These are phyloP conservation scores for Alces alces DNA, from an alignment of 2,113 vertebrate genomes.

Conservation along the genomic window DNA sequence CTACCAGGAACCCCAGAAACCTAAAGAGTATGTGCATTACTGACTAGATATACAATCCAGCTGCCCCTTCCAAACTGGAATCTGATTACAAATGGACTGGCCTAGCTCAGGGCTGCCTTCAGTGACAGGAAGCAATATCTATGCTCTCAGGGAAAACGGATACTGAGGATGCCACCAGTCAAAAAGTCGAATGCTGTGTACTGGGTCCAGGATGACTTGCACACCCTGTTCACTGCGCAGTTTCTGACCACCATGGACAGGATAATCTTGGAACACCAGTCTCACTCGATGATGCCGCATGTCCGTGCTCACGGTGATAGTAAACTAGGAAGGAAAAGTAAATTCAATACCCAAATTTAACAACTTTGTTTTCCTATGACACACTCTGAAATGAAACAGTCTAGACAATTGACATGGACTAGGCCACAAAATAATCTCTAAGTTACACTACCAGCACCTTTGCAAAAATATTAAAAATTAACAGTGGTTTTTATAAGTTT, in stretches of 20 bases:
- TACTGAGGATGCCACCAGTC: conserved; percentile 99
- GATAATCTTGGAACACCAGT: conserved; percentile 93
- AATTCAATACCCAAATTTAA: conserved; percentile 8
- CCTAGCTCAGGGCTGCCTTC: conserved; percentile 25
- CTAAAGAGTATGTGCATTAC: conserved; percentile 66
- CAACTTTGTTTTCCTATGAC: background rate
- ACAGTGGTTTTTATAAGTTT: background rate
- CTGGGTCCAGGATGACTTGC: conserved; percentile 95
- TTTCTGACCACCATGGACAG: conserved; percentile 85
- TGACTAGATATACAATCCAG: conserved; percentile 71
- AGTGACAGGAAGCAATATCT: conserved; percentile 43
- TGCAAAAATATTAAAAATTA: conserved; percentile 5
- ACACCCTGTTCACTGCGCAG: conserved; percentile 88
- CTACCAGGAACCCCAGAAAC: conserved; percentile 68
- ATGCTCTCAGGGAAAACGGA: conserved; percentile 85
- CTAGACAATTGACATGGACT: background rate
- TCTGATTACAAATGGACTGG: conserved; percentile 57
- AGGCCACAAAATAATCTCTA: background rate
- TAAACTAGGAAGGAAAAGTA: conserved; percentile 84
- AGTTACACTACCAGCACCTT: background rate
- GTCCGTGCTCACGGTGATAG: conserved; percentile 94
- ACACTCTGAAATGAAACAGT: background rate
- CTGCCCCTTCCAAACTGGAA: conserved; percentile 61
- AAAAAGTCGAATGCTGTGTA: conserved; percentile 92
- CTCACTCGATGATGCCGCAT: conserved; percentile 97